Base-by-base conservation (phyloP, 2,113 vertebrate species). In the Urocolius indicus region DNA sequence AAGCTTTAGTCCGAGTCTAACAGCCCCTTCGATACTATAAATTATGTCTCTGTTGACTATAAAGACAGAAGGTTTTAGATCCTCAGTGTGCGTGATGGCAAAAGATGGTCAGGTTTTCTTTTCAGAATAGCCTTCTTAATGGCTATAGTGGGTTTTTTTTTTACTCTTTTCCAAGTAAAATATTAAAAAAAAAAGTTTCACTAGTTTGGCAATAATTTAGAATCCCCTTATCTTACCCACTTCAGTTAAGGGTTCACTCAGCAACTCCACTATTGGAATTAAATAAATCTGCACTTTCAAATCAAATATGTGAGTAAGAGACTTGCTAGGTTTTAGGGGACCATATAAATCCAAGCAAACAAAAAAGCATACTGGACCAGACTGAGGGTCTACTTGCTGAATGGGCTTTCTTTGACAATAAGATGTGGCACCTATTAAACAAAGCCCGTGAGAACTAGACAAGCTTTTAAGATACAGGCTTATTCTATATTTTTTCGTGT, bases 251-350 rank as follows among this genome's bases (percentile, higher is more conserved):
- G 15, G 20, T 68, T 9, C 11, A 16, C 26, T 63, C 55, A 74
- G 26, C 13, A 63, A 5, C 13, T 76, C 27, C 38, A 15, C 22
- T 41, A 17, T 63, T 49, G 23, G 30, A 43, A 36, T 11, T 14
- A 73, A 86, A 32, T 29, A 71, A 51, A 68, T 43, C 8, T 41
- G 11, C 9, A 5, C 13, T 0, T 36, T 9, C 45, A 59, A 19
- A 30, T 48, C 12, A 71, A 92, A 62, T 16, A 10, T 30, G 11
- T 45, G n/a, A 87, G 23, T 5, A 62, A 12, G 27, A 90, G 16
- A 21, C 14, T 55, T 8, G 1, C 3, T 23, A 51, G 32, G 0
- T 43, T 76, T 48, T 61, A 3, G 0, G 6, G 6, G 16, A 3
- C 14, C 73, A 12, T 23, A 34, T 13, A 59, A 61, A 11, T 13